phyloP scores from a whole-genome alignment of 1,140 invertebrate genomes.

The Bombus balteatus region DNA sequence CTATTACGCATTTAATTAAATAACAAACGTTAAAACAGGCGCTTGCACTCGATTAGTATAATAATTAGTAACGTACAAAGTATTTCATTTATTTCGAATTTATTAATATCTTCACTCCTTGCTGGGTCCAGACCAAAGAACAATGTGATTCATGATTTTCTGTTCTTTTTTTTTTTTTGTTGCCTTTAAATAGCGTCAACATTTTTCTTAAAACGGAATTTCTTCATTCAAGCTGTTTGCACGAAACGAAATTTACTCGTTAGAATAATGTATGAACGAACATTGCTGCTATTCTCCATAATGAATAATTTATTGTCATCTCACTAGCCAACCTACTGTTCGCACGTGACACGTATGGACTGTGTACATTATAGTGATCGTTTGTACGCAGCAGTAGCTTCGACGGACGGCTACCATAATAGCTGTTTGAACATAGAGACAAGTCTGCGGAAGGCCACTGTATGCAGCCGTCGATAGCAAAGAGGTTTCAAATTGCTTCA shows the following conservation, averaged over 20 bases:
- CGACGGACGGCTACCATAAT: background rate
- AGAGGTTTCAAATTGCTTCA: background rate
- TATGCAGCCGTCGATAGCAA: background rate
- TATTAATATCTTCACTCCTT: background rate
- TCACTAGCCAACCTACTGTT: background rate
- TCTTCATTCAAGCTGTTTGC: background rate
- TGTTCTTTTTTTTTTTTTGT: too few relatives aligned
- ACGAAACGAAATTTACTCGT: background rate
- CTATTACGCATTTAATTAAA: background rate
- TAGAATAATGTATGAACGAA: background rate
- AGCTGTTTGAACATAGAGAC: background rate
- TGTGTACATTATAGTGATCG: background rate
- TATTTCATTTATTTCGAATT: too few relatives aligned
- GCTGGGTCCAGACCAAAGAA: background rate
- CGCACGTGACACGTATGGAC: background rate
- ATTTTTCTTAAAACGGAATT: too few relatives aligned
- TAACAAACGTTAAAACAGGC: background rate
- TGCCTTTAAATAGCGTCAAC: too few relatives aligned
- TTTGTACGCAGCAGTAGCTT: background rate
- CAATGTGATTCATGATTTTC: background rate
- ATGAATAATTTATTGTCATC: background rate
- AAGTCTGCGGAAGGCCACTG: background rate
- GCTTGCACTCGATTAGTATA: background rate
- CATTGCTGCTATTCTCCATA: background rate
- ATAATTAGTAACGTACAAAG: too few relatives aligned